Percentiles rank a stretch among this genome's conserved stretches.
These are phyloP conservation scores for Silurus asotus DNA, from an alignment of 2,113 vertebrate genomes.

Conservation along the genomic window DNA sequence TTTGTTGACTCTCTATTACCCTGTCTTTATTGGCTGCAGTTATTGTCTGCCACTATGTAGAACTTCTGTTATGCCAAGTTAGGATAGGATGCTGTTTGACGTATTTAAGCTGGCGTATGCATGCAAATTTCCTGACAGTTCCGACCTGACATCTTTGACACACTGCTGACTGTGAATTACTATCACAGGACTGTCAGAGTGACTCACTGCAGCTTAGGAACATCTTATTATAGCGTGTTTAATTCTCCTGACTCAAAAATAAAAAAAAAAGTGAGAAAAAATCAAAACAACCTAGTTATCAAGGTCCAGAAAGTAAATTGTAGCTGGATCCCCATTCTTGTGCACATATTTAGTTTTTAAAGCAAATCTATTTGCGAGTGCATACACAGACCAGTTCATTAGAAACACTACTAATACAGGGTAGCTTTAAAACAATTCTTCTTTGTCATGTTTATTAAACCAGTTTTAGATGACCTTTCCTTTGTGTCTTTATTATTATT, in stretches of 20 bases:
- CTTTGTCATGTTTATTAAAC: too few relatives aligned
- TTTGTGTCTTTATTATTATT: too few relatives aligned
- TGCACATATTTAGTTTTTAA: background rate
- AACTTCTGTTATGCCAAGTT: background rate
- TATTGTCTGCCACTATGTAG: background rate
- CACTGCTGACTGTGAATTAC: background rate
- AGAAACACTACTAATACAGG: background rate
- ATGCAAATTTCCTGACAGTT: background rate
- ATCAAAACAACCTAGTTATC: background rate
- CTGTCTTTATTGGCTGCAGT: background rate
- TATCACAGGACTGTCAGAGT: background rate
- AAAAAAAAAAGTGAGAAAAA: background rate
- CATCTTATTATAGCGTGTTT: background rate
- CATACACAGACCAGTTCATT: background rate
- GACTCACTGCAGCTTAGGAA: background rate
- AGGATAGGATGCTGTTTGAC: background rate
- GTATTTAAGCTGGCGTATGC: background rate
- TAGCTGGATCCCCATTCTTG: background rate
- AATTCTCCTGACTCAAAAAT: background rate
- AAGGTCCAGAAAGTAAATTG: background rate
- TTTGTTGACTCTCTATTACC: background rate
- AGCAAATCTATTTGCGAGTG: background rate
- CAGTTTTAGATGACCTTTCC: too few relatives aligned
- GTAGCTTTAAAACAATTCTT: background rate
- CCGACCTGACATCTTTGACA: background rate